Percentiles rank a stretch among this genome's conserved stretches.
phyloP scores from a whole-genome alignment of 2,797 vertebrate species.

The Pyrrhura leucotis region DNA sequence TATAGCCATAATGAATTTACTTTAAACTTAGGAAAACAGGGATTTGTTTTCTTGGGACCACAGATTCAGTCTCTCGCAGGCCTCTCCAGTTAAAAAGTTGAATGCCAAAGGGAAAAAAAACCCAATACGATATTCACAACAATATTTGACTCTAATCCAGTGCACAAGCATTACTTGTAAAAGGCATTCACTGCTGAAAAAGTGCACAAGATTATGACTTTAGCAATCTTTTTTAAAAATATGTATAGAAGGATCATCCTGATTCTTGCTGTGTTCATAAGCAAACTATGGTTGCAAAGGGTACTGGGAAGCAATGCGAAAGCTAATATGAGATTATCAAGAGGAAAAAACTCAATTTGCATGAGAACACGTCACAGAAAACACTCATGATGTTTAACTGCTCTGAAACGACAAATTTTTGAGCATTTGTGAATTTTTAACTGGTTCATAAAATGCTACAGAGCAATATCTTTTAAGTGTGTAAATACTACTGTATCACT shows the following conservation, averaged over 20 bases:
- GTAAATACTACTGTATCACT: background rate
- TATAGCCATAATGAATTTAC: slow-evolving; percentile 47
- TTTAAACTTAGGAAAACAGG: slow-evolving; percentile 46
- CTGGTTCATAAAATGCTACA: background rate
- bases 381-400: background rate
- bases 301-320: background rate
- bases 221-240: background rate
- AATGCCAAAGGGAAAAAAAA: background rate
- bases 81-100: slow-evolving; percentile 11
- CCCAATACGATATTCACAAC: background rate
- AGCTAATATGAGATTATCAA: background rate
- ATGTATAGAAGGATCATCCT: background rate
- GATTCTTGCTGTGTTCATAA: background rate
- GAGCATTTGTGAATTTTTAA: background rate
- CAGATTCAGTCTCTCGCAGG: slow-evolving; percentile 20
- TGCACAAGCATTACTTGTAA: background rate
- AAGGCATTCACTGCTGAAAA: background rate
- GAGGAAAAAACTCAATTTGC: background rate
- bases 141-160: background rate
- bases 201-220: background rate
- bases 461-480: background rate
- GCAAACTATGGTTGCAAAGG: accelerated
- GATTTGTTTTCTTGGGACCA: slow-evolving; percentile 46
- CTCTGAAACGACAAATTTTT: background rate
- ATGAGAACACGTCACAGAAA: background rate